These are phyloP conservation scores for Neolamprologus caudopunctatus DNA, from an alignment of 2,113 vertebrate species.

Conservation along the genomic window DNA sequence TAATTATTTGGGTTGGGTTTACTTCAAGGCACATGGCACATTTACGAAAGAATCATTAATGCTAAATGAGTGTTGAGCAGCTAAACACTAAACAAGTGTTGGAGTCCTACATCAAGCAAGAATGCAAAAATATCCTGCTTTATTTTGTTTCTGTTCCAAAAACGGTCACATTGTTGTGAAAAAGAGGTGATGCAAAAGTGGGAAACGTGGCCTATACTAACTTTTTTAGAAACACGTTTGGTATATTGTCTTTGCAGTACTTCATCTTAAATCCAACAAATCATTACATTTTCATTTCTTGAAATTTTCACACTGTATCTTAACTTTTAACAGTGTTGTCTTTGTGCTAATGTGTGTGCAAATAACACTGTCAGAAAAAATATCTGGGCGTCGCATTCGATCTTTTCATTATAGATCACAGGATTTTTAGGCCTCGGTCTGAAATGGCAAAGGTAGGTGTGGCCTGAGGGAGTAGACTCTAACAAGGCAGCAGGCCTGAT, in stretches of 20 bases:
- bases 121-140: neutral
- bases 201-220: neutral
- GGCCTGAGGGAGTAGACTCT: slow-evolving; percentile 46
- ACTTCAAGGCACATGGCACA: neutral
- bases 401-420: slow-evolving; percentile 26
- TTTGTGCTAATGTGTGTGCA: neutral
- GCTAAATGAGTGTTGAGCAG: neutral
- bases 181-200: neutral
- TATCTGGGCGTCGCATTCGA: neutral
- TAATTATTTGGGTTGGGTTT: neutral
- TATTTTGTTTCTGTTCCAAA: neutral
- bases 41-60: neutral
- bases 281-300: neutral
- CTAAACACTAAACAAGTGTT: neutral
- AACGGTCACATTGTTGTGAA: neutral
- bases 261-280: neutral
- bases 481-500: slow-evolving; percentile 54
- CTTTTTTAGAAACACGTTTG: neutral
- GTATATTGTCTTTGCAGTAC: neutral
- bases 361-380: slow-evolving; percentile 25
- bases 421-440: slow-evolving; percentile 32
- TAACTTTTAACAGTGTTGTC: neutral
- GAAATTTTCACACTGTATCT: neutral
- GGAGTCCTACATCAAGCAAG: neutral
- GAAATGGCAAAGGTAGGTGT: slow-evolving; percentile 30